Base-by-base conservation (phyloP, 2,797 vertebrate genomes). In the Hipposideros larvatus region DNA sequence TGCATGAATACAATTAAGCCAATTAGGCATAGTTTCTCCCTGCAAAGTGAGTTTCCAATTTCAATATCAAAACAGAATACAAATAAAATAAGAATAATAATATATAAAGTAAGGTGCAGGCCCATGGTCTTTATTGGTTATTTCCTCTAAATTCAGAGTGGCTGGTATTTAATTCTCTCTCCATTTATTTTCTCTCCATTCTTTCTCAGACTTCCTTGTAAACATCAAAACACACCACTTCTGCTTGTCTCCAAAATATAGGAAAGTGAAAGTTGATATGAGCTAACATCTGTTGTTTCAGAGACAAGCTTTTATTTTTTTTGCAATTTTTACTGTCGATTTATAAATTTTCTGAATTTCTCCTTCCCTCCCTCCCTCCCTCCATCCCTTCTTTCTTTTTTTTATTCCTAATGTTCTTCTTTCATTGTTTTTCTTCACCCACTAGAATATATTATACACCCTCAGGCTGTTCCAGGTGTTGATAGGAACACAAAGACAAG, bases 41-140 rank as follows among this genome's bases (percentile, higher is more conserved):
- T 74, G 34, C 37, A 82, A 83, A 87, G 24, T 87, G 21, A 82
- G 16, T 55, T 87, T 87, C 71, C 92, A 55, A 85, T 84, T 80
- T 94, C 1, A 43, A 51, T 84, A 73, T 37, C 15, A 70, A 94
- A 77, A 51, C 22, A 77, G 28, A 77, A 86, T 68, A 51, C 7
- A 57, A 61, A 21, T 65, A 51, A 89, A 84, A 61, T 16, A n/a
- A 61, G 34, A 37, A 11, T 53, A 24, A 43, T 65, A 63, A 28
- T 22, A 28, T 4, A 21, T 2, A 59, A 79, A 63, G 13, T 34
- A 77, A 71, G 59, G 87, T 16, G 15, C 0, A 48, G 59, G 34
- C 8, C 53, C 5, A 2, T 83, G 28, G 9, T 34, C 70, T 43
- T 95, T 21, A 46, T n/a, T 37, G 21, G 1, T 74, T 34, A 18